Base-by-base conservation (phyloP, 1,140 invertebrate species). In the Diorhabda carinulata region DNA sequence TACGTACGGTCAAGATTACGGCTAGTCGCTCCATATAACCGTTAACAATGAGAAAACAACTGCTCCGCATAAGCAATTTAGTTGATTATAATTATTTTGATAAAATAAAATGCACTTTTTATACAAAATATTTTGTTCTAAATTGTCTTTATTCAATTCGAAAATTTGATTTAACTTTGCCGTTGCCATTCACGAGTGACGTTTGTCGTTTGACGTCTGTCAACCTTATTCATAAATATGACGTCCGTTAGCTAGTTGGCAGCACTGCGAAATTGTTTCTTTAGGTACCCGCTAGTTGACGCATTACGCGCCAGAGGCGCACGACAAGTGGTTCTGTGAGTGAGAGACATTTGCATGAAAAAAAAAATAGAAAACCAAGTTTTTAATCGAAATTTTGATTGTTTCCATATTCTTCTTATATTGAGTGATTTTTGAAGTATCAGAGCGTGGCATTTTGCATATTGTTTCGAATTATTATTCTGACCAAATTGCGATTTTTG, bases 401-500 rank as follows among this genome's bases (percentile, higher is more conserved):
- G 8, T 52, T 5, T 52, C 5, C 5, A 5, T 5, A 5, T 52
- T 52, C 8, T 52, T 52, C 45, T 52, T 52, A 52, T 5, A 8
- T 52, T 52, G 45, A 5, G 8, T 52, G 2, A 2, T 52, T 52
- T 5, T 52, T 52, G 5, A 52, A 2, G 45, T 52, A 5, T 52
- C 45, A 52, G 8, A 52, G 8, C 45, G 45, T 52, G 5, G 45
- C 8, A 52, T 5, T 52, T 5, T 52, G 8, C 45, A 52, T 52
- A 5, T 5, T 52, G 45, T 52, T 52, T 8, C 8, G 45, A 52
- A 61, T 61, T 61, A 61, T 61, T 42, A 61, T 61, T 61, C 61
- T 41, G 61, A 43, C 61, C 9, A 9, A 43, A 5, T 61, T 10
- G 43, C 42, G 25, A 61, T 61, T 61, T 61, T 61, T 5, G 5